Conservation (phyloP, 2,113 vertebrate species). For the Labeo catla region DNA sequence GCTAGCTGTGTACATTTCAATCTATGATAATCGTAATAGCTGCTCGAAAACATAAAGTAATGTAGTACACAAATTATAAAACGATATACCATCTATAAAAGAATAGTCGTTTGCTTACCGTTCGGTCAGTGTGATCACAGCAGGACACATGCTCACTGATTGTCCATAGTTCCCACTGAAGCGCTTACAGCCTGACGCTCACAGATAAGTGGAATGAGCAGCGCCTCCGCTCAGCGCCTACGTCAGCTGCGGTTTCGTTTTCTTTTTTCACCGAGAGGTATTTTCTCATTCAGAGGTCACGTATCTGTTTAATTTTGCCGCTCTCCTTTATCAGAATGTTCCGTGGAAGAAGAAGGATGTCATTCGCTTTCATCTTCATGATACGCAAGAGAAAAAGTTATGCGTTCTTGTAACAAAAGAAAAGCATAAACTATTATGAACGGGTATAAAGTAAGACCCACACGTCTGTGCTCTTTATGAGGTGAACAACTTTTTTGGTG, state of each 20-base stretch:
- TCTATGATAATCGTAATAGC: neutral
- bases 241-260: slow-evolving; percentile 66
- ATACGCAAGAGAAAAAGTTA: neutral
- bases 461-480: neutral
- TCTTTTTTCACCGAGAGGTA: slow-evolving; percentile 53
- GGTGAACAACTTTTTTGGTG: neutral
- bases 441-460: neutral
- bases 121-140: neutral
- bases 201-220: neutral
- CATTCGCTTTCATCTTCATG: slow-evolving; percentile 27
- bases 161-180: slow-evolving; percentile 26
- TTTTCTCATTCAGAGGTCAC: slow-evolving; percentile 49
- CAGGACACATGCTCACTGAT: neutral
- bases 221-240: neutral
- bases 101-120: neutral
- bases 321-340: slow-evolving; percentile 21
- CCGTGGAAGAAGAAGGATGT: neutral
- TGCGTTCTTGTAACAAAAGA: neutral
- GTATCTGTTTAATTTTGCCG: neutral
- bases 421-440: neutral
- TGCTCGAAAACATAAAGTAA: neutral
- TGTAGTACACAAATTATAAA: neutral
- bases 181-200: neutral
- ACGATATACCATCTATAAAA: neutral
- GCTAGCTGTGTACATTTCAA: neutral